phyloP scores from a whole-genome alignment of 2,797 vertebrate species.

The Ispidina lecontei region DNA sequence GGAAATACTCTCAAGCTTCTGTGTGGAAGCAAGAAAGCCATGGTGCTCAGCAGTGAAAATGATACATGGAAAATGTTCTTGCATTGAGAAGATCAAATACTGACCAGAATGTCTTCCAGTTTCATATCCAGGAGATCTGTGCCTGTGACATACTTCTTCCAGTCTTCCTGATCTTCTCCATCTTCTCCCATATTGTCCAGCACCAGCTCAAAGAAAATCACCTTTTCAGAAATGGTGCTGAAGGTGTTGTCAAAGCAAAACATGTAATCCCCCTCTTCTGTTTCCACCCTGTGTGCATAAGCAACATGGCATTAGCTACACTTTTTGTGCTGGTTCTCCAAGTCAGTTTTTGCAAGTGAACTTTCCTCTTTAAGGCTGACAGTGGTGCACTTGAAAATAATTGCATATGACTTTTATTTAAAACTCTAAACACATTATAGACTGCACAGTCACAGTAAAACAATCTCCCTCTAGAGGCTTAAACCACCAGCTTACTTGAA shows the following conservation, averaged over 20 bases:
- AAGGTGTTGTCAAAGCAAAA: constrained; percentile 99
- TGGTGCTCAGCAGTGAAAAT: neutral
- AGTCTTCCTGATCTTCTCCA: constrained; percentile 85
- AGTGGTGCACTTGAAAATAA: neutral
- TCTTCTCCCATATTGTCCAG: constrained; percentile 92
- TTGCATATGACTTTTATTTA: neutral
- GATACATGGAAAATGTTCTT: neutral
- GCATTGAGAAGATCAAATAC: constrained; percentile 7
- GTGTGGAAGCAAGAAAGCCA: neutral
- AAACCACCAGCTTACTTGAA: neutral
- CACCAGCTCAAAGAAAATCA: constrained; percentile 98
- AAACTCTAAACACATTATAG: neutral
- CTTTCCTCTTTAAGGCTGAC: neutral
- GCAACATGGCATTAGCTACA: neutral
- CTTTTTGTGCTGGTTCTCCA: neutral
- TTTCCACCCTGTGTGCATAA: constrained; percentile 85
- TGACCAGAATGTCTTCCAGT: constrained; percentile 96
- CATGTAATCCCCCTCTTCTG: constrained; percentile 95
- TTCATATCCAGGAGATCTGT: constrained; percentile 96
- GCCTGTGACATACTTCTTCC: constrained; percentile 93
- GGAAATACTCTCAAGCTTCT: neutral
- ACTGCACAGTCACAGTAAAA: neutral
- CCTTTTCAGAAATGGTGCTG: constrained; percentile 93
- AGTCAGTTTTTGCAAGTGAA: neutral
- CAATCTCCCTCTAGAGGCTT: neutral